These are phyloP conservation scores for Acronicta psi DNA, from an alignment of 2,888 invertebrate species.

Conservation along the genomic window DNA sequence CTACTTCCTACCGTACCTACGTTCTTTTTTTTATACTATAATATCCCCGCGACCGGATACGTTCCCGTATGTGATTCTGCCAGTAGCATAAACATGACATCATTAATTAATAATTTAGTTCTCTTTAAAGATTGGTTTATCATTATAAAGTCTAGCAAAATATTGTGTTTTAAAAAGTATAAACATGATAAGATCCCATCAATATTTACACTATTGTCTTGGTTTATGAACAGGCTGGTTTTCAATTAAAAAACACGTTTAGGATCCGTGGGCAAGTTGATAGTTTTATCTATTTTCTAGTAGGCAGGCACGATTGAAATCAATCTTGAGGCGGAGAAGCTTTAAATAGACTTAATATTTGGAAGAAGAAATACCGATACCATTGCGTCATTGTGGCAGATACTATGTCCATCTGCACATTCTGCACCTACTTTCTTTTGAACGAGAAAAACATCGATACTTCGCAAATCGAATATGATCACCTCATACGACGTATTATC, in stretches of 20 bases:
- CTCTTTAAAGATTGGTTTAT: constrained; percentile 12
- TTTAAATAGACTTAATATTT: constrained; percentile 1
- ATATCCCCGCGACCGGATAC: background rate
- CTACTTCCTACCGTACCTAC: no score
- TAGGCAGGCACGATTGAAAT: background rate
- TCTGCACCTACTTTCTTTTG: no score
- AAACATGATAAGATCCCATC: constrained; percentile 19
- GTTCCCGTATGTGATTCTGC: background rate
- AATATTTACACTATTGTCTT: constrained; percentile 7
- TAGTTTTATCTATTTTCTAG: background rate
- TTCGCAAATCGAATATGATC: constrained; percentile 12
- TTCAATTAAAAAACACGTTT: background rate
- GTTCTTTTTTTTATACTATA: no score
- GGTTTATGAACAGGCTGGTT: constrained; percentile 2
- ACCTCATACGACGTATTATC: background rate
- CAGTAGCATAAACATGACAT: background rate
- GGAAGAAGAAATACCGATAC: background rate
- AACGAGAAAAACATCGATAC: background rate
- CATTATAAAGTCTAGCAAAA: constrained; percentile 21
- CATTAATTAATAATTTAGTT: background rate
- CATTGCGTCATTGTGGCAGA: background rate
- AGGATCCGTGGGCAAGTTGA: background rate
- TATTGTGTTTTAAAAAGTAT: background rate
- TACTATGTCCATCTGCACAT: background rate
- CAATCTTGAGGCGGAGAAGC: background rate